A percentile compares a stretch with the other conserved stretches of the same genome.
Evolutionary conservation across 64 coral and sea anemone species (phyloP).

Genomic region (Stylophora pistillata): DNA sequence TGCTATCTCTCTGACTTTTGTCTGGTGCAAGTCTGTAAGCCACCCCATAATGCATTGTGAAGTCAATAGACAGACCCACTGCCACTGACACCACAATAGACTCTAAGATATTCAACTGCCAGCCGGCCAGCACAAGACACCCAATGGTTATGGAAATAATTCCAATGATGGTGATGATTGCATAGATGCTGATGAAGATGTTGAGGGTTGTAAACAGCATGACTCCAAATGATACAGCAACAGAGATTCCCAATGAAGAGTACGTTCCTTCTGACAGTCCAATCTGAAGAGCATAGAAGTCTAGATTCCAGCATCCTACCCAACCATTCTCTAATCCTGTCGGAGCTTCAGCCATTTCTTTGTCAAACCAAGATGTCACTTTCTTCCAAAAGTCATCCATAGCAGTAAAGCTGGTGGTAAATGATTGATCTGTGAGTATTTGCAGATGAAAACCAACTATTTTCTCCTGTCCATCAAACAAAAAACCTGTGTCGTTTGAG

Average conservation of each 20-base stretch:
- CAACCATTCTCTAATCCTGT: conserved; percentile 71
- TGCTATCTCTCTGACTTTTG: conserved; percentile 58
- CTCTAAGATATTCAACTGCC: conserved; percentile 95
- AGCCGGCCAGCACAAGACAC: conserved; percentile 81
- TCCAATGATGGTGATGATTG: conserved; percentile 91
- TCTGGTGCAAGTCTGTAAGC: conserved; percentile 79
- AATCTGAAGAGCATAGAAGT: conserved; percentile 74
- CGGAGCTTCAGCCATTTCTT: conserved; percentile 53
- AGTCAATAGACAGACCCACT: conserved; percentile 94
- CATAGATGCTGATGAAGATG: conserved; percentile 91
- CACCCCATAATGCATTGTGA: conserved; percentile 98
- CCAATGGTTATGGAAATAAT: conserved; percentile 86
- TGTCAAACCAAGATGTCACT: conserved; percentile 59
- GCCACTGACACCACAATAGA: conserved; percentile 97
- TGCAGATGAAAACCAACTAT: conserved; percentile 28
- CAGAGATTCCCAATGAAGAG: conserved; percentile 83
- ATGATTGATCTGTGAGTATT: conserved; percentile 42
- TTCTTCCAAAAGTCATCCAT: conserved; percentile 77
- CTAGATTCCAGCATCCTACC: conserved; percentile 33
- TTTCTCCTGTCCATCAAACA: conserved; percentile 45
- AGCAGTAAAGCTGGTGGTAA: conserved; percentile 56
- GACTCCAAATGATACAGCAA: conserved; percentile 84
- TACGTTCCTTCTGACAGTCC: conserved; percentile 59
- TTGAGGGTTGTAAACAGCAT: conserved; percentile 93
- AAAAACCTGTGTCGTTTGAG: background rate